Evolutionary conservation across 2,113 vertebrate genomes (phyloP).

Genomic region (Puffinus mauretanicus): DNA sequence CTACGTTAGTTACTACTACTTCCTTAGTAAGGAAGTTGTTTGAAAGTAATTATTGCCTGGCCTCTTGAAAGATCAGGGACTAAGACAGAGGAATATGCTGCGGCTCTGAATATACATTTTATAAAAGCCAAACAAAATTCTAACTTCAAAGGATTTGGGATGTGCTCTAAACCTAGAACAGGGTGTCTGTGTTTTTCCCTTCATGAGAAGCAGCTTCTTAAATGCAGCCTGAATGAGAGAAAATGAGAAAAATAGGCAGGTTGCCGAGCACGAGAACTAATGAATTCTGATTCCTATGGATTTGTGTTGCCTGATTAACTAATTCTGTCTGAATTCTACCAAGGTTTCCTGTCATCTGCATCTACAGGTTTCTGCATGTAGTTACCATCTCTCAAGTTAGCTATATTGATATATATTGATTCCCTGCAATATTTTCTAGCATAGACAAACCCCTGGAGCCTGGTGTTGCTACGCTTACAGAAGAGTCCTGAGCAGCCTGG

Average conservation of each 20-base stretch:
- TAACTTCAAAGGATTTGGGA: not conserved
- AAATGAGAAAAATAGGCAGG: not conserved
- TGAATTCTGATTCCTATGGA: not conserved
- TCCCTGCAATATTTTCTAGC: not conserved
- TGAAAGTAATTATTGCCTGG: not conserved
- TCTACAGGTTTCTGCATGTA: not conserved
- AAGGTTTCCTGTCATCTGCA: not conserved
- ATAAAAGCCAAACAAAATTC: not conserved
- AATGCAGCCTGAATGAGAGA: not conserved
- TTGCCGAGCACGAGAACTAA: not conserved
- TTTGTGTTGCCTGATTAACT: not conserved
- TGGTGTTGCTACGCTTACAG: not conserved
- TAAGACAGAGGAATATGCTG: not conserved
- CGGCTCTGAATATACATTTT: not conserved
- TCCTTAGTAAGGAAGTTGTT: not conserved
- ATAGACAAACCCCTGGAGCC: not conserved
- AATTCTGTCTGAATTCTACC: not conserved
- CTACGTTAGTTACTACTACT: too few species aligned
- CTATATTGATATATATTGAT: not conserved
- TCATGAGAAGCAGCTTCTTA: not conserved
- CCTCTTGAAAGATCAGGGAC: not conserved
- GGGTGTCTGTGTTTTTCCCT: not conserved
- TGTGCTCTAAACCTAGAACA: not conserved
- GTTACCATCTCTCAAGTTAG: not conserved
- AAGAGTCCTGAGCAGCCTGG: not conserved